Evolutionary conservation across 1,140 invertebrate species (phyloP).

Genomic region (Psilanteris sp.): DNA sequence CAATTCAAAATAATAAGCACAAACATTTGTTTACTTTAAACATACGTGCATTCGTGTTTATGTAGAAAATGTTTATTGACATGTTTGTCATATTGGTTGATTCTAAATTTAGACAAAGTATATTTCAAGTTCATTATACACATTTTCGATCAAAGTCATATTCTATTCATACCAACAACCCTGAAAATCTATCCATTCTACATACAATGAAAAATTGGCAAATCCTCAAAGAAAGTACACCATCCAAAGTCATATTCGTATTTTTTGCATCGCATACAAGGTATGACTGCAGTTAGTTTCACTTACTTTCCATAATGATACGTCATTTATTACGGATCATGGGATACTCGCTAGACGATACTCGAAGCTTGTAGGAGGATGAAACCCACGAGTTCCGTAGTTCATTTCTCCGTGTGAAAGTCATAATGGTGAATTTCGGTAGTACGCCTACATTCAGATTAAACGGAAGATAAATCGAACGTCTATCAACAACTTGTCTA

Average conservation of each 20-base stretch:
- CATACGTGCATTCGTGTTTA: too few relatives aligned
- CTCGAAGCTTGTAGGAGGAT: slow-evolving; percentile 6
- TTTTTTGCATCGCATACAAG: slow-evolving; percentile 24
- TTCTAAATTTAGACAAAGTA: too few relatives aligned
- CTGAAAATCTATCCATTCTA: background rate
- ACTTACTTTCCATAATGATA: slow-evolving; percentile 48
- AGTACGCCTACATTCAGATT: slow-evolving; percentile 6
- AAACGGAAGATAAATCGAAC: background rate
- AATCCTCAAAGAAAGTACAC: slow-evolving; percentile 27
- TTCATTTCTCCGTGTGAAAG: slow-evolving; percentile 25
- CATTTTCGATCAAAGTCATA: too few relatives aligned
- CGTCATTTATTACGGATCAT: slow-evolving; percentile 43
- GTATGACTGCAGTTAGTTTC: slow-evolving; percentile 21
- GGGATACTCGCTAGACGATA: slow-evolving; percentile 2
- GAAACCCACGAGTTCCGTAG: background rate
- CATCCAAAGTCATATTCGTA: slow-evolving; percentile 2
- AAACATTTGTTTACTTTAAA: too few relatives aligned
- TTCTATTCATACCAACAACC: too few relatives aligned
- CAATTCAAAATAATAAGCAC: too few relatives aligned
- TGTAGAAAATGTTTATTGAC: too few relatives aligned
- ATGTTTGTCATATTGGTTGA: too few relatives aligned
- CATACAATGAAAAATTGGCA: slow-evolving; percentile 12
- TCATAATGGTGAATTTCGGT: slow-evolving; percentile 15
- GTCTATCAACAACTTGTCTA: slow-evolving; percentile 1
- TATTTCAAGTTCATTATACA: too few relatives aligned